Evolutionary conservation across 2,797 vertebrate species (phyloP), one percentile per base, ranked within the genome.

Genomic region (Platalea minor): DNA sequence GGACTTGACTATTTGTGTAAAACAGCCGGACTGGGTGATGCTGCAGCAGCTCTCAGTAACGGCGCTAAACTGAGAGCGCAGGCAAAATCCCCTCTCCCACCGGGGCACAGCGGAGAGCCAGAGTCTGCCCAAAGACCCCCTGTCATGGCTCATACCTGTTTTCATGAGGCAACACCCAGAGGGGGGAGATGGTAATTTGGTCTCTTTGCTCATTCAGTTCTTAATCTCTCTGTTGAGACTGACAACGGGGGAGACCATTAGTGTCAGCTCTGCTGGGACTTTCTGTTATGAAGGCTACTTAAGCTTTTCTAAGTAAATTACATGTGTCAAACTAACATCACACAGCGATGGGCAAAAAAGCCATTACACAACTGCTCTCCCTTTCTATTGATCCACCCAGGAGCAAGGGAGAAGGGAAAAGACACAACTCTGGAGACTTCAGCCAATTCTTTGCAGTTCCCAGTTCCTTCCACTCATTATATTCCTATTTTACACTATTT

Each of bases 281-380:
- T 93, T 95, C 82, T 88, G 94, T 75, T 95, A 95, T 95, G 95
- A 96, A 72, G 82, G 93, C 85, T 95, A 95, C 85, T 95, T 96
- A 94, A 96, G 95, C 87, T 94, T 92, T 91, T 93, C 87, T 53
- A 87, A 96, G 89, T 93, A 93, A 96, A 93, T 86, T 84, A 85
- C 85, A 75, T 56, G 65, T 94, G 94, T 91, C 96, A 96, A 93
- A 93, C 72, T 50, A 92, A 56, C 46, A 81, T 77, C 72, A 39
- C 72, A 89, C 17, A 86, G 69, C 37, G 82, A 95, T 16, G 37
- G 80, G 91, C 50, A 68, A 78, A 93, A 88, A 94, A 88, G 76
- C 63, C 89, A 87, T 72, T 76, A 72, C 29, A 72, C 63, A 92
- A 93, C 39, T 72, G 68, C 61, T 74, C 69, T 89, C 61, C 64